phyloP scores from a whole-genome alignment of 2,888 invertebrate species.

The Tridacna gigas region DNA sequence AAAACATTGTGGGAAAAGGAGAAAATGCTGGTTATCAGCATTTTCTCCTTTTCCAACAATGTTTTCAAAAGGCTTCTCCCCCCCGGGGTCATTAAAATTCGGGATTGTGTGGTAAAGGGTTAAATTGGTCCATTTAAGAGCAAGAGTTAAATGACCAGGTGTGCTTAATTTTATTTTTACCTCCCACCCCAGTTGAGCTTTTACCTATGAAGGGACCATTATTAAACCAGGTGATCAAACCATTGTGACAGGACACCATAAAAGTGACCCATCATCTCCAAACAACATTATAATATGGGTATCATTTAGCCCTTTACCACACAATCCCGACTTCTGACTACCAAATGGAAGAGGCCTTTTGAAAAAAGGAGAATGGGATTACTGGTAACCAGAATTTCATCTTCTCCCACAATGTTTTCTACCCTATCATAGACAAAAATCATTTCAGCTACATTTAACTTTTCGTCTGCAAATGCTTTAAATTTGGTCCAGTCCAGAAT shows the following conservation, averaged over 20 bases:
- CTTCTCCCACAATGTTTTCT: no score
- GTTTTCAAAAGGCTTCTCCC: not conserved
- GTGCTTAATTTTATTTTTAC: not conserved
- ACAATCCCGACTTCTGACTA: no score
- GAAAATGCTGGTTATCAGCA: not conserved
- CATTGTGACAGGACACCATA: not conserved
- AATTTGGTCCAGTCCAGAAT: no score
- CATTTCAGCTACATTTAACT: no score
- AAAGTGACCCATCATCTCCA: not conserved
- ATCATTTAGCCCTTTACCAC: no score
- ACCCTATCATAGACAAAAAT: no score
- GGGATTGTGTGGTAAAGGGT: not conserved
- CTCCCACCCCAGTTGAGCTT: not conserved
- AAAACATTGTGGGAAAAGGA: not conserved
- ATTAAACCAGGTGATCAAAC: slow-evolving; percentile 1
- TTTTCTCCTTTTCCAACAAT: not conserved
- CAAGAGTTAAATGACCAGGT: not conserved
- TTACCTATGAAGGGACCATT: slow-evolving; percentile 5
- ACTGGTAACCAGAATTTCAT: no score
- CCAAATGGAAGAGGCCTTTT: no score
- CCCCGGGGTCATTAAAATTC: not conserved
- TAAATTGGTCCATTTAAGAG: no score
- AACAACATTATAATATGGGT: not conserved
- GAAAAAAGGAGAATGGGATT: no score
- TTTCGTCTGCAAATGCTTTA: no score